phyloP scores from a whole-genome alignment of 2,888 invertebrate species.

The Drosophila ezoana region DNA sequence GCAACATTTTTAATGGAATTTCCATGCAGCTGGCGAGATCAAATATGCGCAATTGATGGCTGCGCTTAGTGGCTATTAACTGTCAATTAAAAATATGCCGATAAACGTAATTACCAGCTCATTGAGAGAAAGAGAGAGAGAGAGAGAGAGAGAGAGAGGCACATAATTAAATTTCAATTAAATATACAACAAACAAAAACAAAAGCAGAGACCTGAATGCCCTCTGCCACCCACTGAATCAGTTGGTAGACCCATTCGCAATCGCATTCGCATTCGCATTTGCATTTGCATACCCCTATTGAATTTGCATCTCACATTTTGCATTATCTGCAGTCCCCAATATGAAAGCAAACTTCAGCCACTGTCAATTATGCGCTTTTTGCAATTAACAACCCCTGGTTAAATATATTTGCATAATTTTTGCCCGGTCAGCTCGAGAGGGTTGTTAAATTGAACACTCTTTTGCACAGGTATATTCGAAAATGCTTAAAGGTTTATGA shows the following conservation, averaged over 20 bases:
- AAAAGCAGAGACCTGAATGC: conserved; percentile 46
- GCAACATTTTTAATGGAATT: conserved; percentile 12
- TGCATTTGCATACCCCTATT: conserved; percentile 8
- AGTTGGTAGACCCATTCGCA: conserved; percentile 10
- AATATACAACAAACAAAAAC: conserved; percentile 49
- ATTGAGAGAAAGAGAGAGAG: conserved; percentile 19
- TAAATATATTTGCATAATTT: conserved; percentile 49
- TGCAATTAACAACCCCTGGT: conserved; percentile 66
- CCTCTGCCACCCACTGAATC: conserved; percentile 10
- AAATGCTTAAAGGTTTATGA: conserved; percentile 29
- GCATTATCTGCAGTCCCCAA: conserved; percentile 60
- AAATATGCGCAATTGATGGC: conserved; percentile 45
- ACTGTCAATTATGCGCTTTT: conserved; percentile 74
- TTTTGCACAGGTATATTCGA: conserved; percentile 35
- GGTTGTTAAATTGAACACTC: conserved; percentile 28
- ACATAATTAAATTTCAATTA: conserved; percentile 78
- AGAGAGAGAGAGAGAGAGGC: conserved; percentile 26
- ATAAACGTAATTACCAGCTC: conserved; percentile 66
- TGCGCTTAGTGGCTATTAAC: conserved; percentile 61
- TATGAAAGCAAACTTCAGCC: conserved; percentile 44
- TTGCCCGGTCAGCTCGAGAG: conserved; percentile 17
- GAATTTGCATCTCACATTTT: conserved; percentile 25
- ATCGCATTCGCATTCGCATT: conserved; percentile 6
- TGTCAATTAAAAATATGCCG: conserved; percentile 68
- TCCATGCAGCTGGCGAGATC: conserved; percentile 17